phyloP scores from a whole-genome alignment of 2,888 invertebrate species.

The Xylota segnis region DNA sequence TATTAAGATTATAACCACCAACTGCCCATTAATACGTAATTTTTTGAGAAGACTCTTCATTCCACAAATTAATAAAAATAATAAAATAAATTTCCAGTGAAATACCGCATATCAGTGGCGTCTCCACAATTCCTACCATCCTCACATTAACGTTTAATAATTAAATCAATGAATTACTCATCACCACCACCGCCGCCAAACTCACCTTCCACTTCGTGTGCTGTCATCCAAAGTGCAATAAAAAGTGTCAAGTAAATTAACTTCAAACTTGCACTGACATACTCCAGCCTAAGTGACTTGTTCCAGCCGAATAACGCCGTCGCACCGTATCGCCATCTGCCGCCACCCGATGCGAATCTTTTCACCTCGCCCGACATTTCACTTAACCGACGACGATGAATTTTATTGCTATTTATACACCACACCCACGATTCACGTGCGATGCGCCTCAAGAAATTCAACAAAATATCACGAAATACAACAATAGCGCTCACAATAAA shows the following conservation, averaged over 20 bases:
- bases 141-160: constrained; percentile 33
- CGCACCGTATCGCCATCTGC: constrained; percentile 39
- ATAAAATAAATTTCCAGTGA: constrained; percentile 8
- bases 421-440: constrained; percentile 68
- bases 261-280: constrained; percentile 76
- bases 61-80: neutral
- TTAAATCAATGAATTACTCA: constrained; percentile 68
- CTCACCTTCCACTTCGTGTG: constrained; percentile 82
- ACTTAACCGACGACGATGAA: constrained; percentile 45
- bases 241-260: constrained; percentile 81
- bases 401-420: constrained; percentile 73
- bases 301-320: constrained; percentile 36
- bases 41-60: neutral
- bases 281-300: constrained; percentile 53
- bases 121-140: neutral
- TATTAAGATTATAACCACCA: neutral
- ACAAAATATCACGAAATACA: constrained; percentile 74
- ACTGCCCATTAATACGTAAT: neutral
- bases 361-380: constrained; percentile 64
- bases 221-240: constrained; percentile 81
- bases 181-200: constrained; percentile 30
- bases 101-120: neutral
- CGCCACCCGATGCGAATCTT: constrained; percentile 30
- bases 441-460: constrained; percentile 58
- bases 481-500: constrained; percentile 65